Evolutionary conservation across 2,797 vertebrate genomes (phyloP).

Genomic region (Danionella dracula): DNA sequence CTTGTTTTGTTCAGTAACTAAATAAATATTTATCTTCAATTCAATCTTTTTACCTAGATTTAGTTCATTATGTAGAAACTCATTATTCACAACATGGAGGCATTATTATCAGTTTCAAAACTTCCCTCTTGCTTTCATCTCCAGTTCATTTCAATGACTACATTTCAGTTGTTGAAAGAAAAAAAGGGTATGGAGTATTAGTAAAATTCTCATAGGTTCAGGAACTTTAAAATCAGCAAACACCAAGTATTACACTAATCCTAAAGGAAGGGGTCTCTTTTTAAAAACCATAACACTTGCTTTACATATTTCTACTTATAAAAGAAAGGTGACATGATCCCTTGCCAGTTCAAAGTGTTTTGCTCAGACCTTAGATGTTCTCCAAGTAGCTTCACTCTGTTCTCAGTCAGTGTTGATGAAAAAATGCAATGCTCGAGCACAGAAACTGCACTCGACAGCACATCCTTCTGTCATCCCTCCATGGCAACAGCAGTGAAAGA

Average conservation of each 20-base stretch:
- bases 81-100: not conserved
- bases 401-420: conserved; percentile 8
- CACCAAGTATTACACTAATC: not conserved
- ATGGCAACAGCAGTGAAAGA: conserved; percentile 20
- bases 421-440: conserved; percentile 17
- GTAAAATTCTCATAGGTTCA: not conserved
- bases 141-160: not conserved
- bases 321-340: conserved; percentile 15
- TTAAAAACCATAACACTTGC: not conserved
- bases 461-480: conserved; percentile 20
- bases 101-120: not conserved
- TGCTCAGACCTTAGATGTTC: conserved; percentile 4
- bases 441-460: conserved; percentile 15
- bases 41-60: too few relatives aligned
- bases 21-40: too few relatives aligned
- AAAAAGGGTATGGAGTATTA: not conserved
- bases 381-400: conserved; percentile 16
- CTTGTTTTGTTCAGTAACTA: too few relatives aligned
- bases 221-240: conserved; percentile 14
- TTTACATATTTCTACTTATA: not conserved
- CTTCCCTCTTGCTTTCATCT: not conserved
- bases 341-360: conserved; percentile 16
- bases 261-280: not conserved
- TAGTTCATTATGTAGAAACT: not conserved
- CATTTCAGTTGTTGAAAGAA: not conserved